These are phyloP conservation scores for Cyprinodon tularosa DNA, from an alignment of 2,113 vertebrate species.

Conservation along the genomic window DNA sequence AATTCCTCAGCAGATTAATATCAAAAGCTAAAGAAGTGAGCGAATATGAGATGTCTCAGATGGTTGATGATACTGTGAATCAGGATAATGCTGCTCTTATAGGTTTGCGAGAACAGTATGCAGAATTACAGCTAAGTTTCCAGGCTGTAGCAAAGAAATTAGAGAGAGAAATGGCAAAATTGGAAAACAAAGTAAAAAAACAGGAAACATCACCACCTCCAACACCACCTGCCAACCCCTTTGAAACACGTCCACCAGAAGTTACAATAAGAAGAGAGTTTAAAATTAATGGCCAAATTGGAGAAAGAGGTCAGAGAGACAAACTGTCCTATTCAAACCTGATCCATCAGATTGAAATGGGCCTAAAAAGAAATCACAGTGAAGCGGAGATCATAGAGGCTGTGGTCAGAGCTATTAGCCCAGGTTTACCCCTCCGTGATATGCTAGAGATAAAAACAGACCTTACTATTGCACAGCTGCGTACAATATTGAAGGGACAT, in stretches of 20 bases:
- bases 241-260: not conserved
- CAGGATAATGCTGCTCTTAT: not conserved
- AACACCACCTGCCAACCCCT: not conserved
- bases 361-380: not conserved
- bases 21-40: not conserved
- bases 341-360: conserved; percentile 6
- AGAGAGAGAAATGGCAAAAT: conserved; percentile 13
- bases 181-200: not conserved
- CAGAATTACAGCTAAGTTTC: conserved; percentile 6
- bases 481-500: conserved; percentile 44
- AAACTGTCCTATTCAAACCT: conserved; percentile 1
- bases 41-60: not conserved
- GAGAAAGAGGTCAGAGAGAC: not conserved
- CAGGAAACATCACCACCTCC: not conserved
- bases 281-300: conserved; percentile 8
- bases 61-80: too few relatives aligned
- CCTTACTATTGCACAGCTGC: conserved; percentile 3
- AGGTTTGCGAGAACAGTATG: conserved; percentile 5
- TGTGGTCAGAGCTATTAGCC: conserved; percentile 14
- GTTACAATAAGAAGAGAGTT: not conserved
- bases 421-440: conserved; percentile 7
- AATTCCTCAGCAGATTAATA: conserved; percentile 1
- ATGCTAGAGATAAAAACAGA: conserved; percentile 42
- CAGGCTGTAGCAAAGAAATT: not conserved
- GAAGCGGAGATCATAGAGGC: conserved; percentile 15